Evolutionary conservation across 2,797 vertebrate genomes (phyloP), one percentile per base, ranked within the genome.

Genomic region (Cryptoprocta ferox): DNA sequence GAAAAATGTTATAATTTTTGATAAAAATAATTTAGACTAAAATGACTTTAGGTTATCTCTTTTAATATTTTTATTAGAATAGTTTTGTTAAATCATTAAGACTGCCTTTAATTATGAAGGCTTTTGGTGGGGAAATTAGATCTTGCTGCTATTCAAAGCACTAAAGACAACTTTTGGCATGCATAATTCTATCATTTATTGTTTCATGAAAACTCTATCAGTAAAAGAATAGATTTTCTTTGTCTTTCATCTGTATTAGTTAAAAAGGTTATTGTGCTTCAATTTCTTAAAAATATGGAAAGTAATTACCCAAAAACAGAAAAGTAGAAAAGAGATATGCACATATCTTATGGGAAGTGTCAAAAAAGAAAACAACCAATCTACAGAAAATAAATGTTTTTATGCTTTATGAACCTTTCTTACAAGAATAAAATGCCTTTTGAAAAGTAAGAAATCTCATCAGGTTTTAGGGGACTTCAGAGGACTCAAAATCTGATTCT

Each of bases 201-300:
- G 98, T 98, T 98, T 98, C 97, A 97, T 45, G 75, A 68, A 98
- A 98, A 97, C 85, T 97, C 98, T 94, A 98, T 97, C 61, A 98
- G 94, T 61, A 97, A 97, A 98, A 98, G 95, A 98, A 98, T 92
- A 96, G 90, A 97, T 97, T 95, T 97, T 98, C 97, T 96, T 98
- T 42, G 5, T 63, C 97, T 98, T 98, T 98, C 96, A 98, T 97
- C 80, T 97, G 65, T 28, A 76, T 80, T 97, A 94, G 92, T 97
- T 98, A 65, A 45, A 79, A 98, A 98, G 90, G 91, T 98, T 96
- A 97, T 94, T 98, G 73, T 98, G 88, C 76, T 97, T 79, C 81
- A 83, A 63, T 75, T 82, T 97, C 94, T 92, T 97, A 97, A 98
- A 96, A 96, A 42, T 75, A 94, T 85, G 86, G 97, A 94, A 97